A percentile compares a stretch with the other conserved stretches of the same genome.
phyloP scores from a whole-genome alignment of 2,888 invertebrate genomes.

The Bimastos eiseni region DNA sequence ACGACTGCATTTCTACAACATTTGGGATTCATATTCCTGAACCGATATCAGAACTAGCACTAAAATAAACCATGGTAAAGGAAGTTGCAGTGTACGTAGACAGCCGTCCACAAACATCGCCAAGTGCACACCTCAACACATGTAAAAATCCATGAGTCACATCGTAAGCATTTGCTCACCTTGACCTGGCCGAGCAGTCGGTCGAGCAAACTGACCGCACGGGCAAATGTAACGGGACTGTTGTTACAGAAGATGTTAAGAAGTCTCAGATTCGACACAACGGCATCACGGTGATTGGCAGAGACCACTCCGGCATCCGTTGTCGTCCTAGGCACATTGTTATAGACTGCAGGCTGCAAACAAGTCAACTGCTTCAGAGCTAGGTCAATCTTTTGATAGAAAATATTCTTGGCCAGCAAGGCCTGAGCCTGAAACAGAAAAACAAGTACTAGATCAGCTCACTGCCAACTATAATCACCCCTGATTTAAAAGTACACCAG shows the following conservation, averaged over 20 bases:
- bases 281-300: constrained; percentile 47
- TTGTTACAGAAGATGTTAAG: constrained; percentile 55
- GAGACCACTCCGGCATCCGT: constrained; percentile 40
- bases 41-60: background rate
- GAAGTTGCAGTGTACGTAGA: background rate
- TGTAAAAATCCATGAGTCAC: background rate
- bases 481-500: background rate
- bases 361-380: constrained; percentile 36
- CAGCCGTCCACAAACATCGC: background rate
- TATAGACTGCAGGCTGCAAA: constrained; percentile 41
- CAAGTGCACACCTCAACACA: too few relatives aligned
- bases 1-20: background rate
- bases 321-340: constrained; percentile 36
- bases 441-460: background rate
- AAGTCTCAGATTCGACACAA: constrained; percentile 53
- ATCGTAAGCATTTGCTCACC: constrained; percentile 44
- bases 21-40: background rate
- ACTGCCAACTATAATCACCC: background rate
- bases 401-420: constrained; percentile 39
- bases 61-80: background rate
- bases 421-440: constrained; percentile 42
- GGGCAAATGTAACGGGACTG: constrained; percentile 50
- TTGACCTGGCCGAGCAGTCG: constrained; percentile 54
- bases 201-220: constrained; percentile 52
- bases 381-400: constrained; percentile 43